Evolutionary conservation across 2,113 vertebrate species (phyloP).

Genomic region (Nettapus auritus): DNA sequence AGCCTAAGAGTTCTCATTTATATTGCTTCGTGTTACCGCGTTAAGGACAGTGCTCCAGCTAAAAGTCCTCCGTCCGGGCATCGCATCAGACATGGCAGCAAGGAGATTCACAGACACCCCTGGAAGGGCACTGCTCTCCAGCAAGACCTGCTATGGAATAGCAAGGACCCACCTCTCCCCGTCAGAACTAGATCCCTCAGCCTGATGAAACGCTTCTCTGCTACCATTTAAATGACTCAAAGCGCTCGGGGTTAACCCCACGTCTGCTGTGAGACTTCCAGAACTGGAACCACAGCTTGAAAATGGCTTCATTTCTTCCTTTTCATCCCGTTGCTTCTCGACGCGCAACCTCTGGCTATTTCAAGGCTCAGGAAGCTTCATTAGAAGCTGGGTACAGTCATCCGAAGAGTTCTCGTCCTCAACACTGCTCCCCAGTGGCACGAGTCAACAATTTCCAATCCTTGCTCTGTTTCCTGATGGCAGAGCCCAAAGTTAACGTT

Average conservation of each 20-base stretch:
- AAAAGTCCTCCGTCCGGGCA: background rate
- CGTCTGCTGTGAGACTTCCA: background rate
- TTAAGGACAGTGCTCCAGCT: background rate
- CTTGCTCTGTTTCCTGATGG: accelerated
- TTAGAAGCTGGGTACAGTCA: background rate
- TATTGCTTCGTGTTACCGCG: accelerated
- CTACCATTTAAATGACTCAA: background rate
- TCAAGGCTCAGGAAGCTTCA: background rate
- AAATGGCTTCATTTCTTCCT: background rate
- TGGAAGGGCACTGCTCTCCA: background rate
- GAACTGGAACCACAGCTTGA: accelerated
- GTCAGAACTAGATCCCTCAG: background rate
- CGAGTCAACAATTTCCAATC: background rate
- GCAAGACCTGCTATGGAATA: accelerated
- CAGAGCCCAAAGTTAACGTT: background rate
- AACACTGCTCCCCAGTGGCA: background rate
- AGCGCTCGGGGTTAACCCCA: background rate
- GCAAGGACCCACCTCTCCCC: accelerated
- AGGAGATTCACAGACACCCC: background rate
- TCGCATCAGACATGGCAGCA: accelerated
- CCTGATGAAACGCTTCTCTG: background rate
- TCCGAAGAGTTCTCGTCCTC: background rate
- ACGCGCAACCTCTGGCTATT: background rate
- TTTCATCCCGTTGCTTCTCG: background rate
- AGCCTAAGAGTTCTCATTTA: no score